Base-by-base conservation (phyloP, 2,888 invertebrate genomes). In the Eupithecia dodoneata region DNA sequence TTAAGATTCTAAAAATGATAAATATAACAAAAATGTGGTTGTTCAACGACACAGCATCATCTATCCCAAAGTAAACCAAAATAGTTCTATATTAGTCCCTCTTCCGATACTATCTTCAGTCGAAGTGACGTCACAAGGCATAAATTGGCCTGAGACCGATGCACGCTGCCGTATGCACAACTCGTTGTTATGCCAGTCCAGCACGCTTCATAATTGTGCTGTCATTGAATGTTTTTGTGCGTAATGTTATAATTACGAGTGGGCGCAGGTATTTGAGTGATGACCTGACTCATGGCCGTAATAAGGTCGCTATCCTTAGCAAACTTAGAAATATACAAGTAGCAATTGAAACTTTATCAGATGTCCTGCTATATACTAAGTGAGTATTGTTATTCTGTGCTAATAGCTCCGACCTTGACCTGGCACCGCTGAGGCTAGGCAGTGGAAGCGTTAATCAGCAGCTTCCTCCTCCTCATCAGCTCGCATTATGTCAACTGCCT, bases 171-270 rank as follows among this genome's bases (percentile, higher is more conserved):
- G 70, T 70, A 30, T 18, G 18, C 47, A 3, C 5, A 47, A 5
- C n/a, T 76, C 73, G 85, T 86, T 87, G 83, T 85, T 87, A 86
- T 85, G 88, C 86, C 81, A 83, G 65, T 63, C 72, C 55, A 13
- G 18, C 86, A 91, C 91, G 91, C 90, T 90, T 92, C 92, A 88
- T 87, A 87, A 87, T 86, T 82, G 83, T 78, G 81, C 83, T 87
- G 91, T 90, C 90, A 91, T 91, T 90, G 88, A 87, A 82, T 82
- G 88, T 91, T 92, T 92, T 92, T 91, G 85, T 70, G 47, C 47
- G 70, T 89, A 86, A 85, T 84, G 82, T 85, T 84, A 88, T 89
- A 87, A 88, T 83, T 78, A 77, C 78, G 83, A 83, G 90, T 90
- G 88, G 90, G 91, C 69, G 86, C 59, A 72, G 77, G 80, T 79